These are phyloP conservation scores for Budorcas taxicolor DNA, from an alignment of 2,113 vertebrate species.

Conservation along the genomic window DNA sequence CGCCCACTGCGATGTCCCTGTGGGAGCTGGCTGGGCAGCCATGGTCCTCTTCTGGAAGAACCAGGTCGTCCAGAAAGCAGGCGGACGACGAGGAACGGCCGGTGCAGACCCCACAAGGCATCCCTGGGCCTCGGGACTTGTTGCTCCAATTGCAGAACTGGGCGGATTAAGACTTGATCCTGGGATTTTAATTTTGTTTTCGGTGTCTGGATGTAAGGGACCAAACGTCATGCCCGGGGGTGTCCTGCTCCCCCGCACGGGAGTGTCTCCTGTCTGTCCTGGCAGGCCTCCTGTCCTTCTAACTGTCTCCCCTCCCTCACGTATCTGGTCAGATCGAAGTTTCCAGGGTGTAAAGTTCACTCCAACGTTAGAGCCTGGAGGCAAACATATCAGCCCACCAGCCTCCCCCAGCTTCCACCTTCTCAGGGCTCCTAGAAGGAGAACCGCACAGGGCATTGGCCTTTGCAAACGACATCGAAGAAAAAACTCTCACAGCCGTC, in stretches of 20 bases:
- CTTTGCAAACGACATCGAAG: too few relatives aligned
- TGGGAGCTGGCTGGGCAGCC: background rate
- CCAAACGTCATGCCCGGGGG: accelerated
- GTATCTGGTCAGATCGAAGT: background rate
- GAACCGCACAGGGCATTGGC: accelerated
- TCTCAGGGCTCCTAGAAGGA: background rate
- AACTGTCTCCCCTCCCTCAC: background rate
- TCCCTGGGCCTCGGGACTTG: background rate
- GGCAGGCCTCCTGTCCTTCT: background rate
- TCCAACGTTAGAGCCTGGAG: background rate
- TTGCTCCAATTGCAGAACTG: too few relatives aligned
- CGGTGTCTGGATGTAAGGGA: accelerated
- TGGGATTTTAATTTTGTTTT: background rate
- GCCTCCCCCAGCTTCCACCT: background rate
- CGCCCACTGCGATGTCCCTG: accelerated
- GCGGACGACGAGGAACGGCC: accelerated
- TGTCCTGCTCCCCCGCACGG: background rate
- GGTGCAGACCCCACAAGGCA: accelerated
- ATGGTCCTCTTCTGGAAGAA: background rate
- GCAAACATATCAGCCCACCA: background rate
- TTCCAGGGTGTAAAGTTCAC: background rate
- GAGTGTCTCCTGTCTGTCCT: background rate
- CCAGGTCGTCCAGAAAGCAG: accelerated
- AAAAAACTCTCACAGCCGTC: too few relatives aligned
- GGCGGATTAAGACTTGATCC: accelerated